Conservation (phyloP, 2,113 vertebrate species). For the Rhinoderma darwinii region DNA sequence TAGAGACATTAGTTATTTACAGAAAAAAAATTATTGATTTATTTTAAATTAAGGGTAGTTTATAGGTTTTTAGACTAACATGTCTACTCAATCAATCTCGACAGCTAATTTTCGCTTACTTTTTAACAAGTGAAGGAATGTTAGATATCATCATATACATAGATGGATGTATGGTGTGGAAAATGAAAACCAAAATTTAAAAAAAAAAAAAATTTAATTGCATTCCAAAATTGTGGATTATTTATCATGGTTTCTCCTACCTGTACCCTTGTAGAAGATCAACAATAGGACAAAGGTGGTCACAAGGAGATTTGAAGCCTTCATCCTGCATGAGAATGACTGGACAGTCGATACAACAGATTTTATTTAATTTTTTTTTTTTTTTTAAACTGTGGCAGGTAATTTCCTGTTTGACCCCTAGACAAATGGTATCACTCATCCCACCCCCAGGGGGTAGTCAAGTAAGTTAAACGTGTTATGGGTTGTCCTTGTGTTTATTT, state of each 20-base stretch:
- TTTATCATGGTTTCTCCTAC: neutral
- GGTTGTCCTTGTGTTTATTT: neutral
- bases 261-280: neutral
- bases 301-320: neutral
- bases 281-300: neutral
- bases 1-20: too few relatives aligned
- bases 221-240: neutral
- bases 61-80: too few relatives aligned
- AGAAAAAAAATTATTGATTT: too few relatives aligned
- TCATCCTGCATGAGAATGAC: neutral
- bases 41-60: too few relatives aligned
- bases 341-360: neutral
- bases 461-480: neutral
- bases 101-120: too few relatives aligned
- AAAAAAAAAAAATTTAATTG: too few relatives aligned
- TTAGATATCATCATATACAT: too few relatives aligned
- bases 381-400: neutral
- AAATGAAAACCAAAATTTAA: too few relatives aligned
- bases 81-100: too few relatives aligned
- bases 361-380: neutral
- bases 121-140: too few relatives aligned
- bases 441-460: neutral
- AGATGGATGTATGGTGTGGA: too few relatives aligned
- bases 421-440: neutral
- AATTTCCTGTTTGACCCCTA: neutral